These are phyloP conservation scores for Sphenodon punctatus DNA, from an alignment of 2,797 vertebrate genomes.

Conservation along the genomic window DNA sequence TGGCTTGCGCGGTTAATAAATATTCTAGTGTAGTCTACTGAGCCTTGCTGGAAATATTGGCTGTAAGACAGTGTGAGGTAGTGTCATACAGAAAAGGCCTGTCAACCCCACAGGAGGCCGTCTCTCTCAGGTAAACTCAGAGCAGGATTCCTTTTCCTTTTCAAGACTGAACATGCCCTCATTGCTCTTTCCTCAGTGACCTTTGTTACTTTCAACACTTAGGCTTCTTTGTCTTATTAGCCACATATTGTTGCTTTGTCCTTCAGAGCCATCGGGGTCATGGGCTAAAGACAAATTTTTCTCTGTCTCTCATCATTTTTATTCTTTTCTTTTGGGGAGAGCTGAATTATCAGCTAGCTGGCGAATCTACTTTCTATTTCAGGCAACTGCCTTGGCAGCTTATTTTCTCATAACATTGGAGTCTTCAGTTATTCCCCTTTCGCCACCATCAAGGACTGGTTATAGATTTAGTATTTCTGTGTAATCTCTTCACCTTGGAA, in stretches of 20 bases:
- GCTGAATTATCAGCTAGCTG: not conserved
- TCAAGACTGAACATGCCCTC: not conserved
- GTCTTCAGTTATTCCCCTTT: not conserved
- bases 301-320: not conserved
- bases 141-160: not conserved
- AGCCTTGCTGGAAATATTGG: no score
- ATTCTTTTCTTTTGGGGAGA: not conserved
- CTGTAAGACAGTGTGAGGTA: not conserved
- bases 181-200: not conserved
- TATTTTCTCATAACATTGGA: not conserved
- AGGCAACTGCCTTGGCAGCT: not conserved
- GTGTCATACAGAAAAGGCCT: not conserved
- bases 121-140: no score
- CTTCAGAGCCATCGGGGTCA: not conserved
- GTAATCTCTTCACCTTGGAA: not conserved
- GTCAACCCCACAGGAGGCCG: not conserved
- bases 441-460: not conserved
- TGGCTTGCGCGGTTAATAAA: no score
- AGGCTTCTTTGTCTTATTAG: not conserved
- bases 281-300: not conserved
- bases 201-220: not conserved
- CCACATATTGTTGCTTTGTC: not conserved
- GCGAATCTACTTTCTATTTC: not conserved
- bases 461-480: not conserved
- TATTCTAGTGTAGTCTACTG: no score